Evolutionary conservation across 2,797 vertebrate genomes (phyloP), one percentile per base, ranked within the genome.

Genomic region (Bryconaethiops microstoma): DNA sequence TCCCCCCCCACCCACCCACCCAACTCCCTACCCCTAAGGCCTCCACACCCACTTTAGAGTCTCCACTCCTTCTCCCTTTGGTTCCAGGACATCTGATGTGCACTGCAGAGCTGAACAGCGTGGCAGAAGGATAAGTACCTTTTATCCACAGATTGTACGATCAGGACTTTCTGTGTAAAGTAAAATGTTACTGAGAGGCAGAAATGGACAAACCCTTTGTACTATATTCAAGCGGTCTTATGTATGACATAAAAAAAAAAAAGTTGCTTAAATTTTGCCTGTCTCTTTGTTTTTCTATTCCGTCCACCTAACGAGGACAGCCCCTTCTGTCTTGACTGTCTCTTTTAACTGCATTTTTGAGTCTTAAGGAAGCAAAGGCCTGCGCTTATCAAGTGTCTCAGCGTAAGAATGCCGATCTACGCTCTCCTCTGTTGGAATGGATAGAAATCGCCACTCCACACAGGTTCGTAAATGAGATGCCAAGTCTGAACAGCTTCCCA

Each of bases 191-290:
- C 95, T 95, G 88, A 88, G 85, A 87, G 83, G 84, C 79, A 86
- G 94, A 94, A 91, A 94, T 94, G 94, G 92, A 95, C 92, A 93
- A 93, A 94, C 95, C 95, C 96, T 96, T 96, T 96, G 95, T 96
- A 96, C 95, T 95, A 96, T 96, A 96, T 94, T 96, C 95, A 96
- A 95, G 94, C 95, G 95, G 94, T 96, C 95, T 96, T 95, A 96
- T 96, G 95, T 96, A 96, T 96, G 95, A 96, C 96, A 96, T 96
- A 29, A 29, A 29, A 29, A 96, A 29, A 29, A 29, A 29, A 96
- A 95, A 94, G 94, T 96, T 95, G 94, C 95, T 95, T 94, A 95
- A 95, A 95, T 96, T 95, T 94, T 95, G 91, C 93, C 94, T 93
- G 95, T 83, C 64, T 83, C 57, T 50, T 82, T 62, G 52, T 78